A percentile compares a stretch with the other conserved stretches of the same genome.
Evolutionary conservation across 1,140 invertebrate species (phyloP).

Genomic region (Whitmania pigra): DNA sequence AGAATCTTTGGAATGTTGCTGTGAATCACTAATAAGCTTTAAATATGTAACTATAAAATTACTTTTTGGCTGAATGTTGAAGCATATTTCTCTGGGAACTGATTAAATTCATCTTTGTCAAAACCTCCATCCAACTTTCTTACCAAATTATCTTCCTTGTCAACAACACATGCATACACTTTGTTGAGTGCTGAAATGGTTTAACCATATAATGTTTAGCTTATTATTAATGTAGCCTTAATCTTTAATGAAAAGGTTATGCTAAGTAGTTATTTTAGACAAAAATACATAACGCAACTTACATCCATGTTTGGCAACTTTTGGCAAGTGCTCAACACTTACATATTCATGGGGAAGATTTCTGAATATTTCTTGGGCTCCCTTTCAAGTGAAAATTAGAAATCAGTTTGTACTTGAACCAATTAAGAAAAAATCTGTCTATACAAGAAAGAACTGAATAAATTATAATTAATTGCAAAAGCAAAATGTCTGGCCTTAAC

Average conservation of each 20-base stretch:
- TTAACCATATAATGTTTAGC: background rate
- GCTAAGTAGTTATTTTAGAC: background rate
- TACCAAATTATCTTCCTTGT: conserved; percentile 78
- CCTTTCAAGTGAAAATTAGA: conserved; percentile 59
- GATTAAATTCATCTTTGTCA: conserved; percentile 77
- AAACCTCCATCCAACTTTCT: conserved; percentile 74
- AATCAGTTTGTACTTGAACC: too few relatives aligned
- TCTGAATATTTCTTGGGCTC: conserved; percentile 93
- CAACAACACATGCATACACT: conserved; percentile 82
- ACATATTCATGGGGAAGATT: conserved; percentile 96
- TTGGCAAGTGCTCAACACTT: conserved; percentile 77
- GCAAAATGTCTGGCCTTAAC: background rate
- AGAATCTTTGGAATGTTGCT: background rate
- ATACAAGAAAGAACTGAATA: background rate
- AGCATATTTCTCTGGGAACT: conserved; percentile 80
- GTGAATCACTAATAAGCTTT: background rate
- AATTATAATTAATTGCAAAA: conserved; percentile 1
- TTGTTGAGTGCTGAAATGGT: conserved; percentile 64
- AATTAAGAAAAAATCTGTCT: too few relatives aligned
- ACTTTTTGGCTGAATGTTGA: conserved; percentile 90
- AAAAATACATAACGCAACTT: conserved; percentile 36
- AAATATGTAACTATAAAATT: conserved; percentile 21
- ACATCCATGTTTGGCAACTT: conserved; percentile 93
- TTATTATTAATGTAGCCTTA: background rate
- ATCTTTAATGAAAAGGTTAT: background rate